Percentiles rank a stretch among this genome's conserved stretches.
phyloP scores from a whole-genome alignment of 2,797 vertebrate genomes.

The Erithacus rubecula region DNA sequence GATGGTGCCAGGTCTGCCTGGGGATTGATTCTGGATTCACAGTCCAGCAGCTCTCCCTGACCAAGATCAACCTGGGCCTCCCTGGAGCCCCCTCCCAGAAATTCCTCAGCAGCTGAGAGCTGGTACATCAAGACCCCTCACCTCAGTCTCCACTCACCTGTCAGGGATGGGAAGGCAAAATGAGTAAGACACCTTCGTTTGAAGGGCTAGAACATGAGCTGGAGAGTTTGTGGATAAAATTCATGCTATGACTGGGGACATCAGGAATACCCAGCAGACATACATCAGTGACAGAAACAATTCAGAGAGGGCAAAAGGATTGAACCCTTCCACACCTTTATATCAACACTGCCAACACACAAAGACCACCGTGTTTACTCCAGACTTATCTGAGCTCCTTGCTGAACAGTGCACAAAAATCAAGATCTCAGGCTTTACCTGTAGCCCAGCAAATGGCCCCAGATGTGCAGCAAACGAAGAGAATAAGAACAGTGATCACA shows the following conservation, averaged over 20 bases:
- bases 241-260: background rate
- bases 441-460: background rate
- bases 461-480: background rate
- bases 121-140: background rate
- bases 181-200: background rate
- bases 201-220: background rate
- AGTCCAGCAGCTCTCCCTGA: background rate
- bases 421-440: background rate
- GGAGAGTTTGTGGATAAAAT: background rate
- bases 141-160: background rate
- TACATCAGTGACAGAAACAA: background rate
- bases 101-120: background rate
- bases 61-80: background rate
- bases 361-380: background rate
- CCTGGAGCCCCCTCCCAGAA: background rate
- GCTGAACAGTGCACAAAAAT: background rate
- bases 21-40: background rate
- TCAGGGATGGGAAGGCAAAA: background rate
- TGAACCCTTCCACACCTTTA: background rate
- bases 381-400: background rate
- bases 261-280: background rate
- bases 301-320: background rate
- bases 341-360: background rate
- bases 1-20: fast-evolving
- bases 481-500: background rate